Percentiles rank a stretch among this genome's conserved stretches.
These are phyloP conservation scores for Aporophyla lueneburgensis DNA, from an alignment of 2,888 invertebrate genomes.

Conservation along the genomic window DNA sequence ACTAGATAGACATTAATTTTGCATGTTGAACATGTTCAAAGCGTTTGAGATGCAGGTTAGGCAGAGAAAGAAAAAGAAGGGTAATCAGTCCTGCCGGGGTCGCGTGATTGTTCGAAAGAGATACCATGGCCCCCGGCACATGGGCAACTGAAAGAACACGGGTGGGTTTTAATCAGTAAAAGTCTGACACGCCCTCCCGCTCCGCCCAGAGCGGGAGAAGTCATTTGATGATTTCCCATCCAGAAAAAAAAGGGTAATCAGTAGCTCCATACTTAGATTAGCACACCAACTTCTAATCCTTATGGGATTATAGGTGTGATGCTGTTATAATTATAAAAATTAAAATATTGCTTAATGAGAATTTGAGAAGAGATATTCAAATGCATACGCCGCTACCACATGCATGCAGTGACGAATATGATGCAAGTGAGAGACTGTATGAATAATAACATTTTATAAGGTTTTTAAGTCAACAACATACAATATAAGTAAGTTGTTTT, in stretches of 20 bases:
- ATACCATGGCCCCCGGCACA: too few species aligned
- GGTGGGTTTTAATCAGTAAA: too few species aligned
- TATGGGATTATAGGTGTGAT: too few species aligned
- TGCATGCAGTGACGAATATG: constrained; percentile 6
- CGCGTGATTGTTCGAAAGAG: too few species aligned
- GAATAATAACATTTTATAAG: background rate
- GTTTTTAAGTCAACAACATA: constrained; percentile 15
- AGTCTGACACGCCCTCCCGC: too few species aligned
- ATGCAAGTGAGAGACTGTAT: constrained; percentile 18
- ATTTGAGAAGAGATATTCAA: background rate
- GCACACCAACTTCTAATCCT: too few species aligned
- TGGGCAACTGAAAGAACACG: too few species aligned
- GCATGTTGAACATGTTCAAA: constrained; percentile 20
- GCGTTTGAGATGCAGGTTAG: constrained; percentile 1
- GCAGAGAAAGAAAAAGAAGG: background rate
- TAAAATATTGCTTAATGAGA: background rate
- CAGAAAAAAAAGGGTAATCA: background rate
- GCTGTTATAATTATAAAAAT: background rate
- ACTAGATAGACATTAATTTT: constrained; percentile 21
- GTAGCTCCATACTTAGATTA: background rate
- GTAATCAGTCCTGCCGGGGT: too few species aligned
- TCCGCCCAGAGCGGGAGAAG: too few species aligned
- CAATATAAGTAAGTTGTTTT: background rate
- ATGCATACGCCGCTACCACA: background rate
- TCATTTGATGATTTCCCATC: too few species aligned